A percentile compares a stretch with the other conserved stretches of the same genome.
phyloP scores from a whole-genome alignment of 2,113 vertebrate genomes.

The Percina caprodes region DNA sequence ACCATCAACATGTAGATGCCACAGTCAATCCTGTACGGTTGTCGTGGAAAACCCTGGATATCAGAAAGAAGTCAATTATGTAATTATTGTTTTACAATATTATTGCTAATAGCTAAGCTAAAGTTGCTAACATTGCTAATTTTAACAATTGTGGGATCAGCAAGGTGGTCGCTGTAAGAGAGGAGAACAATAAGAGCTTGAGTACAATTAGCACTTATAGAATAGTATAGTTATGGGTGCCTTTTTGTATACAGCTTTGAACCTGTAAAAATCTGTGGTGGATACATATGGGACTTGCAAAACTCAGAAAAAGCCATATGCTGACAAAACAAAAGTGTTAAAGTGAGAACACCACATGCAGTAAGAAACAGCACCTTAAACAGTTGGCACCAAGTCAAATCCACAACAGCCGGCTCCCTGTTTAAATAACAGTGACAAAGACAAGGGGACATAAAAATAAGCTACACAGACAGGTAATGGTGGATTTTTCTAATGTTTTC shows the following conservation, averaged over 20 bases:
- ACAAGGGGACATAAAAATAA: not conserved
- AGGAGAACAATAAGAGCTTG: no score
- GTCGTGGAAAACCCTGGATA: no score
- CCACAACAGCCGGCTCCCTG: not conserved
- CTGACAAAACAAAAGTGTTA: conserved; percentile 1
- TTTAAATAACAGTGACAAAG: not conserved
- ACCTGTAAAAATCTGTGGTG: not conserved
- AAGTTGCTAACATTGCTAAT: no score
- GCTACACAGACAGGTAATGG: no score
- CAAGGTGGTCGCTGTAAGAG: no score
- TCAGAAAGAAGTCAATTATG: no score
- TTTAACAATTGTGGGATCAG: no score
- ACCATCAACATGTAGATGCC: no score
- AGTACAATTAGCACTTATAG: no score
- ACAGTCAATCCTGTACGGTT: no score
- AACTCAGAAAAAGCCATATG: not conserved
- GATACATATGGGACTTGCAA: conserved; percentile 1
- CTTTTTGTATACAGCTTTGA: not conserved
- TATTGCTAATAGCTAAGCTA: no score
- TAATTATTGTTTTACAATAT: no score
- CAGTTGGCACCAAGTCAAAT: not conserved
- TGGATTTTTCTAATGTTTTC: not conserved
- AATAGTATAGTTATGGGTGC: not conserved
- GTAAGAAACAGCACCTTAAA: not conserved
- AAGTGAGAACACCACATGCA: not conserved